Conservation (phyloP, 2,113 vertebrate genomes). For the Steatornis caripensis region DNA sequence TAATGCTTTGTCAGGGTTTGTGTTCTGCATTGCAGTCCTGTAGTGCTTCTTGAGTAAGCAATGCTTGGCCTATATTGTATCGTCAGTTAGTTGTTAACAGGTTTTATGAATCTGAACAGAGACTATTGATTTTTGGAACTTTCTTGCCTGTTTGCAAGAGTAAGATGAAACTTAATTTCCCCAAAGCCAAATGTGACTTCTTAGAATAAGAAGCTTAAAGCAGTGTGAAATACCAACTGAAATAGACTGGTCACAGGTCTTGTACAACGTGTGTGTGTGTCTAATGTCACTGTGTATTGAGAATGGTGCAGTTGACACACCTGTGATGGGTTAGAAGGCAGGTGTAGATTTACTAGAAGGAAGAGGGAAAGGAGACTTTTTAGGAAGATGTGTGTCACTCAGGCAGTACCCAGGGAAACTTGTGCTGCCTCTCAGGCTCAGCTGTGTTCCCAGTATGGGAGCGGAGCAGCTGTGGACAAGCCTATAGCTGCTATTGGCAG, state of each 20-base stretch:
- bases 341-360: neutral
- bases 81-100: neutral
- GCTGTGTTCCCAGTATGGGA: neutral
- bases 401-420: neutral
- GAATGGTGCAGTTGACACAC: neutral
- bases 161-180: neutral
- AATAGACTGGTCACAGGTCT: neutral
- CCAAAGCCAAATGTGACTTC: neutral
- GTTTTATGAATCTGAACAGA: neutral
- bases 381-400: neutral
- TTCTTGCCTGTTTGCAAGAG: neutral
- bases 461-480: neutral
- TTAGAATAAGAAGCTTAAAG: neutral
- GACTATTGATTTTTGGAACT: neutral
- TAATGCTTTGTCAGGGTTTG: neutral
- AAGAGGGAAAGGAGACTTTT: neutral
- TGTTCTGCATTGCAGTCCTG: neutral
- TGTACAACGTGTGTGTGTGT: fast-evolving
- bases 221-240: neutral
- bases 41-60: fast-evolving
- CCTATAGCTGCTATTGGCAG: neutral
- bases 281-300: neutral
- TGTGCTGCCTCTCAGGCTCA: neutral
- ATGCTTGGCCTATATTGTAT: neutral
- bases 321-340: neutral